These are phyloP conservation scores for Aricia agestis DNA, from an alignment of 1,140 invertebrate species.

Conservation along the genomic window DNA sequence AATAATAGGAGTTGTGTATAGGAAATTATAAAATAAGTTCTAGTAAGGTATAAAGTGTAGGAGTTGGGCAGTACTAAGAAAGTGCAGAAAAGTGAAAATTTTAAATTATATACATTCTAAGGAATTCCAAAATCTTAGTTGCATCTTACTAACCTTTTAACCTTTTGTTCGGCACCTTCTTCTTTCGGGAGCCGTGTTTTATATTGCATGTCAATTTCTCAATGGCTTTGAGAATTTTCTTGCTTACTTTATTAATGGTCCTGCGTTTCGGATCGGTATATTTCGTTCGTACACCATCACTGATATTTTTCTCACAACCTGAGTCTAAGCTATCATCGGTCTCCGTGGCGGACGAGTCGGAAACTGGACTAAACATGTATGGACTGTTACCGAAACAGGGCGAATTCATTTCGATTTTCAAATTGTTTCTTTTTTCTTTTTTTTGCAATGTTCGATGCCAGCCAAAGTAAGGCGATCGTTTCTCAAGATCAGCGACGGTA, in stretches of 20 bases:
- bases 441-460: background rate
- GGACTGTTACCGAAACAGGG: conserved; percentile 59
- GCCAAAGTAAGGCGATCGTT: conserved; percentile 32
- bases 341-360: conserved; percentile 68
- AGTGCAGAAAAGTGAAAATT: too few relatives aligned
- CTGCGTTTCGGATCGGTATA: conserved; percentile 66
- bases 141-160: conserved; percentile 17
- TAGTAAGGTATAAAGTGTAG: too few relatives aligned
- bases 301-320: conserved; percentile 55
- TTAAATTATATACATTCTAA: too few relatives aligned
- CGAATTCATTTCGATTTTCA: conserved; percentile 46
- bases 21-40: too few relatives aligned
- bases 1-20: too few relatives aligned
- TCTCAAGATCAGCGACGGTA: conserved; percentile 45
- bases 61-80: too few relatives aligned
- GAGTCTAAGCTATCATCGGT: conserved; percentile 62
- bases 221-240: conserved; percentile 65
- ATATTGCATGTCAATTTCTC: conserved; percentile 65
- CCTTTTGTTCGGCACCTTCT: conserved; percentile 24
- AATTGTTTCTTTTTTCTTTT: background rate
- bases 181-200: conserved; percentile 49
- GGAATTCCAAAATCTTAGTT: too few relatives aligned
- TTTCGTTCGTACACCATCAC: conserved; percentile 56
- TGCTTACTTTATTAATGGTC: conserved; percentile 71
- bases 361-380: conserved; percentile 64